A percentile compares a stretch with the other conserved stretches of the same genome.
phyloP scores from a whole-genome alignment of 1,140 invertebrate genomes.

The Drosophila takahashii region DNA sequence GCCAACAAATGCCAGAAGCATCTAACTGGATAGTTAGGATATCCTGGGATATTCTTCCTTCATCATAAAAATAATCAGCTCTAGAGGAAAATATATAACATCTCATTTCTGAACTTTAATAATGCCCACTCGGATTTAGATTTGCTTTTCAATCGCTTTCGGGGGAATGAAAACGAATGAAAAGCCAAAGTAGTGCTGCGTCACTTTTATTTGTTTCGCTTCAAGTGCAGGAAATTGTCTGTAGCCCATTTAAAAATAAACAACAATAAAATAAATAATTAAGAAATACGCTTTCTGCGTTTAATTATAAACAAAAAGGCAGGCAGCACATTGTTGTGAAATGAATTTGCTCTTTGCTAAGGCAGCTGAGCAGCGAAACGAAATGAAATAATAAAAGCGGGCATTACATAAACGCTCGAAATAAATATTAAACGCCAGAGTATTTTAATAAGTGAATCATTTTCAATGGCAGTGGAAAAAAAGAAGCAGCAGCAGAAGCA shows the following conservation, averaged over 20 bases:
- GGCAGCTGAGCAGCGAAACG: slow-evolving; percentile 15
- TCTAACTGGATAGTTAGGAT: background rate
- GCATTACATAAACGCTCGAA: slow-evolving; percentile 81
- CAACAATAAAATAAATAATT: slow-evolving; percentile 84
- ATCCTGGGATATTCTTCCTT: background rate
- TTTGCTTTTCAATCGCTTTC: slow-evolving; percentile 45
- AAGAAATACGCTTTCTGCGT: slow-evolving; percentile 77
- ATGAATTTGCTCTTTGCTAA: slow-evolving; percentile 35
- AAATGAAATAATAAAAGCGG: slow-evolving; percentile 54
- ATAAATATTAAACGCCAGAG: slow-evolving; percentile 62
- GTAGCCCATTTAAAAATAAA: slow-evolving; percentile 84
- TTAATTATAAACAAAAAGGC: slow-evolving; percentile 78
- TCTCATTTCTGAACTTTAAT: slow-evolving; percentile 57
- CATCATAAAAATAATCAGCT: slow-evolving; percentile 15
- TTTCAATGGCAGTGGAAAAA: slow-evolving; percentile 38
- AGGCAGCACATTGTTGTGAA: slow-evolving; percentile 49
- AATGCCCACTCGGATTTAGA: slow-evolving; percentile 32
- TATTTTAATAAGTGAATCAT: slow-evolving; percentile 69
- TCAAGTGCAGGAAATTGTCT: slow-evolving; percentile 83
- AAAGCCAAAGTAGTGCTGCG: slow-evolving; percentile 54
- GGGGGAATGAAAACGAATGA: too few relatives aligned
- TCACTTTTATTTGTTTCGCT: slow-evolving; percentile 82
- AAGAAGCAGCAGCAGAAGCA: slow-evolving; percentile 21
- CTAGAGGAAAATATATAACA: slow-evolving; percentile 44
- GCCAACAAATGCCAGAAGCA: slow-evolving; percentile 20